phyloP scores from a whole-genome alignment of 2,797 vertebrate genomes.

The Darevskia nairensis region DNA sequence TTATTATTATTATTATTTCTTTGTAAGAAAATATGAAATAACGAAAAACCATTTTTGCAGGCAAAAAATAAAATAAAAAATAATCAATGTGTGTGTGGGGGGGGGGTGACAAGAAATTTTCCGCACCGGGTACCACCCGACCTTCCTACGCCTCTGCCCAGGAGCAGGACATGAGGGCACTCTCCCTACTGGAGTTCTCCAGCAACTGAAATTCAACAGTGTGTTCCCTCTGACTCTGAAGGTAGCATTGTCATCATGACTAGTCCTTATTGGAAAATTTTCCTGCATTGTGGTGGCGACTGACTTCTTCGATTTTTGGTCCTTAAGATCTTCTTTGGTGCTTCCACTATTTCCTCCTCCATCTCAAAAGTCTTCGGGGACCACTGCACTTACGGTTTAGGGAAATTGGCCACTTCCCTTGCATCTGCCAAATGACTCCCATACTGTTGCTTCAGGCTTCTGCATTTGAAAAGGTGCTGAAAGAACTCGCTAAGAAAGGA shows the following conservation, averaged over 20 bases:
- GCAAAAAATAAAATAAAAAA: too few relatives aligned
- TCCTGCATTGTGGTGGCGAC: not conserved
- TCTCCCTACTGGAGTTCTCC: not conserved
- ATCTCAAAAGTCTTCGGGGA: not conserved
- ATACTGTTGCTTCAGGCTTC: not conserved
- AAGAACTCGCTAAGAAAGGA: conserved; percentile 48
- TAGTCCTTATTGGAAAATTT: not conserved
- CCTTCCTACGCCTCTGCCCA: not conserved
- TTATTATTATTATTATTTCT: too few relatives aligned
- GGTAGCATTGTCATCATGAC: not conserved
- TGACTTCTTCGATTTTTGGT: not conserved
- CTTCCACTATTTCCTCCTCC: not conserved
- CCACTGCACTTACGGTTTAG: conserved; percentile 13
- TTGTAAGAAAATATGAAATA: too few relatives aligned
- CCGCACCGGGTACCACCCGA: too few relatives aligned
- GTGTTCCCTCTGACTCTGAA: not conserved
- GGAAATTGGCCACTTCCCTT: conserved; percentile 20
- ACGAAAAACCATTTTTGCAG: too few relatives aligned
- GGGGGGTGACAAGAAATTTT: too few relatives aligned
- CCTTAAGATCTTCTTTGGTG: not conserved
- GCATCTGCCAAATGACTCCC: conserved; percentile 24
- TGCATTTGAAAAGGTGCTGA: conserved; percentile 28
- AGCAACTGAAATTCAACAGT: not conserved
- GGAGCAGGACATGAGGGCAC: not conserved
- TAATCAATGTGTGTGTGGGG: too few relatives aligned